Evolutionary conservation across 2,113 vertebrate genomes (phyloP).

Genomic region (Colistium nudipinnis): DNA sequence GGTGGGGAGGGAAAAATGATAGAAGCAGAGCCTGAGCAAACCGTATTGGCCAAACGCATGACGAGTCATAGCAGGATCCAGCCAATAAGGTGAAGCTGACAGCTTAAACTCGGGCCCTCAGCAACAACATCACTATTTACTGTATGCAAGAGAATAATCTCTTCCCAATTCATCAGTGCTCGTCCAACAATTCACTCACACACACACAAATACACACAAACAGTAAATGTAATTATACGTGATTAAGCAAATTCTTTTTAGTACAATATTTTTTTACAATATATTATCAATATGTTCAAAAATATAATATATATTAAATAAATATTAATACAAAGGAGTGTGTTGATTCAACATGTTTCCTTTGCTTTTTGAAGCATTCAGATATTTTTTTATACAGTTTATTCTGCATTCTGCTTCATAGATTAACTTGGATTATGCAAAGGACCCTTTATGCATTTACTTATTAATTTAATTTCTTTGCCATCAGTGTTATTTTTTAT

Average conservation of each 20-base stretch:
- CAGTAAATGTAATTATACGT: background rate
- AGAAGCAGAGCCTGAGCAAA: constrained; percentile 38
- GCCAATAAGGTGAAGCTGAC: constrained; percentile 69
- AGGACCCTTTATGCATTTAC: constrained; percentile 60
- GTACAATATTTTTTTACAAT: background rate
- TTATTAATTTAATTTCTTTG: constrained; percentile 80
- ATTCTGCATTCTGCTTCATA: constrained; percentile 62
- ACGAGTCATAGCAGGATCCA: constrained; percentile 65
- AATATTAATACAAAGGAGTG: constrained; percentile 1
- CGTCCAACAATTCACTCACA: constrained; percentile 4
- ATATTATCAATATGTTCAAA: background rate
- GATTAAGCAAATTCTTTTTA: background rate
- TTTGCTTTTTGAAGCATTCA: constrained; percentile 24
- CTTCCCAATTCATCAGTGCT: constrained; percentile 41
- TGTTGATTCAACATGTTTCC: constrained; percentile 35
- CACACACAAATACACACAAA: background rate
- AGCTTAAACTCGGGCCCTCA: constrained; percentile 74
- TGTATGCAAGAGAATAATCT: constrained; percentile 58
- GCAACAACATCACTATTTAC: constrained; percentile 80
- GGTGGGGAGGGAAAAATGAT: constrained; percentile 51
- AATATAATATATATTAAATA: background rate
- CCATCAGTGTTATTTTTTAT: constrained; percentile 82
- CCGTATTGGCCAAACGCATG: constrained; percentile 65
- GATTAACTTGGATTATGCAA: constrained; percentile 83
- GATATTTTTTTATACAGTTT: constrained; percentile 70